Evolutionary conservation across 2,797 vertebrate genomes (phyloP).

Genomic region (Galagoides demidoff): DNA sequence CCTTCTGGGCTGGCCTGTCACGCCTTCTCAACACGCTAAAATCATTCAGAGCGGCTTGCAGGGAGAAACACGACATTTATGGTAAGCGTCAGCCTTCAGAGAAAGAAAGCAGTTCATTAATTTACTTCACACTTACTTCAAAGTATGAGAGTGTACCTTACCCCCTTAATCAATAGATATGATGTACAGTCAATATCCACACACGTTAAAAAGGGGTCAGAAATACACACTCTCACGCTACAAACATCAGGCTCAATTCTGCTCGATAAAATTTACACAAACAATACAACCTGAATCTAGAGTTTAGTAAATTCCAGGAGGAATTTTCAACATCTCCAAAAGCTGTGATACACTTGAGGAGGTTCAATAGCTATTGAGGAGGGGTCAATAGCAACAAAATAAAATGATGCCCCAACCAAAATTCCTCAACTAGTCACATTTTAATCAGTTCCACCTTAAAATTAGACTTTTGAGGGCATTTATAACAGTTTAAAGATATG

Average conservation of each 20-base stretch:
- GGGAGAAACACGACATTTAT: conserved; percentile 90
- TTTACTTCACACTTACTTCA: conserved; percentile 88
- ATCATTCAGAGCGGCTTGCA: conserved; percentile 89
- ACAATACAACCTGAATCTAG: conserved; percentile 44
- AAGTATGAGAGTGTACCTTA: conserved; percentile 85
- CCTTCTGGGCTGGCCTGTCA: conserved; percentile 92
- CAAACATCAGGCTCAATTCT: conserved; percentile 8
- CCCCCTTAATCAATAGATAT: conserved; percentile 89
- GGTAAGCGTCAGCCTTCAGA: conserved; percentile 88
- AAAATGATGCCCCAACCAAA: neutral
- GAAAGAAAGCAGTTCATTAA: conserved; percentile 91
- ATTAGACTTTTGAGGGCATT: conserved; percentile 38
- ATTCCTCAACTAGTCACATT: neutral
- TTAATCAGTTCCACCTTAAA: conserved; percentile 40
- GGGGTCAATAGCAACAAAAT: neutral
- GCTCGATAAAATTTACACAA: conserved; percentile 36
- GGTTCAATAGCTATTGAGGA: too few relatives aligned
- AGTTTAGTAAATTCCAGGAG: conserved; percentile 12
- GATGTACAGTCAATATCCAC: conserved; percentile 87
- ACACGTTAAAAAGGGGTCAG: conserved; percentile 72
- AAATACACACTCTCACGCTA: conserved; percentile 58
- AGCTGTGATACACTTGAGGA: conserved; percentile 1
- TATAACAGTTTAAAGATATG: conserved; percentile 30
- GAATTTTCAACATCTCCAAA: neutral
- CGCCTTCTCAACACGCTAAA: conserved; percentile 94